Conservation (phyloP, 2,888 invertebrate genomes). For the Oscheius sp. region DNA sequence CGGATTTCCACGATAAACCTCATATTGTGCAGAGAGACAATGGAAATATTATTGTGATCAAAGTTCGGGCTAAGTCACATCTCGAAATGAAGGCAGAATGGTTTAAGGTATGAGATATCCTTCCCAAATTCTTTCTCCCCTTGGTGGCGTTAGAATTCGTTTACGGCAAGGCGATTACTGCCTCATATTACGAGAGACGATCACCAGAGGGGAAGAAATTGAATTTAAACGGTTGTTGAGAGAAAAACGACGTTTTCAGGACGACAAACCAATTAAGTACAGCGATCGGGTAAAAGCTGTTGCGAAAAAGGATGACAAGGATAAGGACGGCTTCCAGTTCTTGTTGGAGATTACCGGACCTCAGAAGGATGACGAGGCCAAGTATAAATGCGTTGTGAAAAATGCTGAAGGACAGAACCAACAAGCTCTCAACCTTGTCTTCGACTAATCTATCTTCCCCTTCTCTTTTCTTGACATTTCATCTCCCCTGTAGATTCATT, state of each 20-base stretch:
- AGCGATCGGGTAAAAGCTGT: conserved; percentile 67
- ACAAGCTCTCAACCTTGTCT: conserved; percentile 68
- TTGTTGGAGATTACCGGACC: conserved; percentile 67
- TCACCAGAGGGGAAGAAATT: conserved; percentile 14
- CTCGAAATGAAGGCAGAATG: conserved; percentile 69
- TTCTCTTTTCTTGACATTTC: not conserved
- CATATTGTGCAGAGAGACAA: conserved; percentile 70
- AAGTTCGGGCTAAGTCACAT: conserved; percentile 69
- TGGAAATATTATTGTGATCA: conserved; percentile 69
- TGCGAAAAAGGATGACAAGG: conserved; percentile 69
- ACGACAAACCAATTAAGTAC: conserved; percentile 68
- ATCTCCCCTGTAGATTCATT: not conserved
- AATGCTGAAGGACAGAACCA: conserved; percentile 70
- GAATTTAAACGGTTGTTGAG: not conserved
- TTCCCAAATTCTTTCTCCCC: not conserved
- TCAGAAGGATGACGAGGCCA: conserved; percentile 69
- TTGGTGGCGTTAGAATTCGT: conserved; percentile 13
- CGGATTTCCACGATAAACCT: conserved; percentile 70
- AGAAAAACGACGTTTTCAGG: conserved; percentile 45
- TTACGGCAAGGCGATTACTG: conserved; percentile 7
- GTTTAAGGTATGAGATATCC: conserved; percentile 61
- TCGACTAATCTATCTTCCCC: conserved; percentile 52
- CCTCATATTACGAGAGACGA: conserved; percentile 21
- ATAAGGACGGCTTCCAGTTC: conserved; percentile 66
- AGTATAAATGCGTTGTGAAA: conserved; percentile 67